phyloP scores from a whole-genome alignment of 1,140 invertebrate genomes.

The Papilio dardanus region DNA sequence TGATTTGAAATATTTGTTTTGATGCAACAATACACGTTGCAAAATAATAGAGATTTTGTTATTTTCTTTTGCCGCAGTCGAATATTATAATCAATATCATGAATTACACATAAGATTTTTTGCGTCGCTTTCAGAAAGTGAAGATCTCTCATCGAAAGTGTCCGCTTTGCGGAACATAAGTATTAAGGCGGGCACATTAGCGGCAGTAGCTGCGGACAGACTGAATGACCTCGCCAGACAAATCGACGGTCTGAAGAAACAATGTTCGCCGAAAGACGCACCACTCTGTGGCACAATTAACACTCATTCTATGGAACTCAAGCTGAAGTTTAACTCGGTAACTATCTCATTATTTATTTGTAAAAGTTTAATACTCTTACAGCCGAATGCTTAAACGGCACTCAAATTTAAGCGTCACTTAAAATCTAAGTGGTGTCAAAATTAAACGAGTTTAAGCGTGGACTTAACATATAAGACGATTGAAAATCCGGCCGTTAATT shows the following conservation, averaged over 20 bases:
- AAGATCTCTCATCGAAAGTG: constrained; percentile 81
- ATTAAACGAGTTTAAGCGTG: too few relatives aligned
- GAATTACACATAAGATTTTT: constrained; percentile 16
- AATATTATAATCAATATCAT: constrained; percentile 26
- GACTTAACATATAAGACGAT: too few relatives aligned
- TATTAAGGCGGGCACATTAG: constrained; percentile 66
- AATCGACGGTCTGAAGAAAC: constrained; percentile 83
- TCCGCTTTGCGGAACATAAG: constrained; percentile 81
- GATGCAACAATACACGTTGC: too few relatives aligned
- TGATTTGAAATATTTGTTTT: too few relatives aligned
- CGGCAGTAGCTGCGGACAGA: constrained; percentile 69
- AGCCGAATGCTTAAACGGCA: too few relatives aligned
- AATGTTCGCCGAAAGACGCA: constrained; percentile 84
- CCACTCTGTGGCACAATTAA: constrained; percentile 87
- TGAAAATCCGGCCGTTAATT: too few relatives aligned
- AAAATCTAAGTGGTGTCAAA: too few relatives aligned
- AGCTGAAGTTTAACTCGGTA: constrained; percentile 79
- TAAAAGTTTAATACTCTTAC: too few relatives aligned
- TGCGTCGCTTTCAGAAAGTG: constrained; percentile 73
- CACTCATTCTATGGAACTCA: constrained; percentile 82
- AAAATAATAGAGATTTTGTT: too few relatives aligned
- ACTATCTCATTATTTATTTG: constrained; percentile 25
- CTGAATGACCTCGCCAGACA: constrained; percentile 83
- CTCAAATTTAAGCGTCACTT: too few relatives aligned
- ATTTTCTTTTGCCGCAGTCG: background rate